Conservation (phyloP, 2,797 vertebrate species). For the Sternarchorhynchus goeldii region DNA sequence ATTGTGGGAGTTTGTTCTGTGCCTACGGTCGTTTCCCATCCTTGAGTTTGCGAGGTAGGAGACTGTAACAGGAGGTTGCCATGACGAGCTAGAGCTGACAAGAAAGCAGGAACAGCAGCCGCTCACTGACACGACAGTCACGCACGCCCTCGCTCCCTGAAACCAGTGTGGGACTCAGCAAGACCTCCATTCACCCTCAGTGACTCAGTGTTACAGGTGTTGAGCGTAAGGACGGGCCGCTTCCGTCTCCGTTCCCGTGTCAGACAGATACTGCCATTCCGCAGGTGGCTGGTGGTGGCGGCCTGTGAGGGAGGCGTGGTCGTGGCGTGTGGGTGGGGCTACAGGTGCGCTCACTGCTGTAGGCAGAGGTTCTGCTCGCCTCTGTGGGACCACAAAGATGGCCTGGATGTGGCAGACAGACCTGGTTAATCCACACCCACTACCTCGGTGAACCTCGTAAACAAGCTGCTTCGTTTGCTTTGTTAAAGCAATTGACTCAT, state of each 20-base stretch:
- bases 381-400: too few relatives aligned
- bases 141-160: not conserved
- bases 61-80: constrained; percentile 47
- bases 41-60: constrained; percentile 41
- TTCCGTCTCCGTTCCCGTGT: constrained; percentile 15
- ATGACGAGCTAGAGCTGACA: constrained; percentile 7
- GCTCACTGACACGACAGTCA: constrained; percentile 35
- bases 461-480: not conserved
- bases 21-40: constrained; percentile 42
- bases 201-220: constrained; percentile 34
- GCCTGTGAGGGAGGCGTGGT: not conserved
- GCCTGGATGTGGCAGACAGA: too few relatives aligned
- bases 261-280: constrained; percentile 7
- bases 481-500: constrained; percentile 24
- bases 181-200: not conserved
- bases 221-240: not conserved
- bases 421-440: not conserved
- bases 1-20: constrained; percentile 37
- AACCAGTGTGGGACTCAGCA: constrained; percentile 8
- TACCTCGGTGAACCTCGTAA: not conserved
- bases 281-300: constrained; percentile 15
- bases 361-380: too few relatives aligned
- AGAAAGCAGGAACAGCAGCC: constrained; percentile 27
- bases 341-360: too few relatives aligned
- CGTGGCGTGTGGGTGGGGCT: not conserved